These are phyloP conservation scores for Galerucella nymphaeae DNA, from an alignment of 2,888 invertebrate species.

Conservation along the genomic window DNA sequence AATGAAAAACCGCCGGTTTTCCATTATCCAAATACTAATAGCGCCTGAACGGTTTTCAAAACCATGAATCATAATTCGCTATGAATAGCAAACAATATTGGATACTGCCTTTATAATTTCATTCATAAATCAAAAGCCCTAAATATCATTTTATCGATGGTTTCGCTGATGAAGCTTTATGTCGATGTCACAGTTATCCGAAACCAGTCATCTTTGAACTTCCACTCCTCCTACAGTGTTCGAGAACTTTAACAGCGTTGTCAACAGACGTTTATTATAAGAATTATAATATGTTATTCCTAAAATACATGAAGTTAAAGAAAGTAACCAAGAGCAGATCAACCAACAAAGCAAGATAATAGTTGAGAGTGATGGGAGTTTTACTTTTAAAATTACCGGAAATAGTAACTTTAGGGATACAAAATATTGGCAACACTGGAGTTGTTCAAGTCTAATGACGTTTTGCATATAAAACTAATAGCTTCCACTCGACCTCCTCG, in stretches of 20 bases:
- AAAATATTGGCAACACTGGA: constrained; percentile 21
- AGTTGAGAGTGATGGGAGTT: no score
- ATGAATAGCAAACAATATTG: constrained; percentile 38
- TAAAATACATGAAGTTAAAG: no score
- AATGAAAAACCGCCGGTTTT: constrained; percentile 13
- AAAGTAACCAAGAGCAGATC: no score
- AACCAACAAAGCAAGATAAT: no score
- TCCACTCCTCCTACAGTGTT: constrained; percentile 11
- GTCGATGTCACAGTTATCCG: constrained; percentile 26
- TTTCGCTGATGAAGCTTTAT: constrained; percentile 29
- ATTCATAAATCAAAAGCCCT: constrained; percentile 37
- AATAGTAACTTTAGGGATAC: no score
- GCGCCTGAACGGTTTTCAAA: constrained; percentile 10
- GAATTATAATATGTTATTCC: no score
- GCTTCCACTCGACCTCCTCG: constrained; percentile 26
- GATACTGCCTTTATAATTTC: constrained; percentile 29
- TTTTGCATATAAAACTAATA: constrained; percentile 42
- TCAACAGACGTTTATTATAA: background rate
- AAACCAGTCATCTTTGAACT: constrained; percentile 29
- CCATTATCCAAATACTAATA: constrained; percentile 28
- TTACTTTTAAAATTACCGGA: no score
- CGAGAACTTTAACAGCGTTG: constrained; percentile 28
- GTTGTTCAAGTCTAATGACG: constrained; percentile 40
- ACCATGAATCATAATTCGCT: constrained; percentile 35
- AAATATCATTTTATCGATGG: constrained; percentile 33